A percentile compares a stretch with the other conserved stretches of the same genome.
These are phyloP conservation scores for Microtus agrestis DNA, from an alignment of 2,797 vertebrate species.

Conservation along the genomic window DNA sequence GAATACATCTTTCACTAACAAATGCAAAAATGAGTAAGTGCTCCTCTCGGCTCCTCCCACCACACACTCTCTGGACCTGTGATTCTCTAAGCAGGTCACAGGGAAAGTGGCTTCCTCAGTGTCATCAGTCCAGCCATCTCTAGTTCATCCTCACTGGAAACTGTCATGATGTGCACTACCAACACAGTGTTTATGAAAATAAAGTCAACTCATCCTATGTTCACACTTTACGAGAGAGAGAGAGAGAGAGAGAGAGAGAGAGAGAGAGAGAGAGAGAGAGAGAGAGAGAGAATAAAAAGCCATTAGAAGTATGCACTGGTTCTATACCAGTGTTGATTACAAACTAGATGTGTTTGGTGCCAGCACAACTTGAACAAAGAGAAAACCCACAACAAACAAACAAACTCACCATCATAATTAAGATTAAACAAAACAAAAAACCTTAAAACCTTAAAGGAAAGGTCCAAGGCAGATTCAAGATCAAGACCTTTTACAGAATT, in stretches of 20 bases:
- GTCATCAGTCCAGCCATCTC: constrained; percentile 84
- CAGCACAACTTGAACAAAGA: constrained; percentile 87
- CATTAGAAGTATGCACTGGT: constrained; percentile 86
- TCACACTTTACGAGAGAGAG: constrained; percentile 95
- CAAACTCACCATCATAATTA: constrained; percentile 72
- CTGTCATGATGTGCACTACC: constrained; percentile 94
- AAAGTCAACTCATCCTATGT: constrained; percentile 96
- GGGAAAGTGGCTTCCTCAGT: constrained; percentile 84
- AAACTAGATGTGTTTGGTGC: constrained; percentile 93
- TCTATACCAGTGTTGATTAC: constrained; percentile 87
- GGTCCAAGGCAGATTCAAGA: constrained; percentile 91
- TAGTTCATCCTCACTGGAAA: constrained; percentile 86
- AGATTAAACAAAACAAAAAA: constrained; percentile 78
- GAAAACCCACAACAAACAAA: constrained; percentile 21
- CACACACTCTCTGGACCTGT: constrained; percentile 87
- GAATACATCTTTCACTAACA: constrained; percentile 86
- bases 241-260: background rate
- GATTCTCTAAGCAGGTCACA: constrained; percentile 82
- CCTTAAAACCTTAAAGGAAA: constrained; percentile 80
- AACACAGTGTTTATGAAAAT: constrained; percentile 97
- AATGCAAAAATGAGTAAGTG: constrained; percentile 88
- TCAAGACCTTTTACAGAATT: constrained; percentile 87
- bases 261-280: constrained; percentile 82
- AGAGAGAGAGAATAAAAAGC: constrained; percentile 77
- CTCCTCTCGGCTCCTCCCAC: constrained; percentile 82